These are phyloP conservation scores for Itoplectis maculator DNA, from an alignment of 2,888 invertebrate genomes.

Conservation along the genomic window DNA sequence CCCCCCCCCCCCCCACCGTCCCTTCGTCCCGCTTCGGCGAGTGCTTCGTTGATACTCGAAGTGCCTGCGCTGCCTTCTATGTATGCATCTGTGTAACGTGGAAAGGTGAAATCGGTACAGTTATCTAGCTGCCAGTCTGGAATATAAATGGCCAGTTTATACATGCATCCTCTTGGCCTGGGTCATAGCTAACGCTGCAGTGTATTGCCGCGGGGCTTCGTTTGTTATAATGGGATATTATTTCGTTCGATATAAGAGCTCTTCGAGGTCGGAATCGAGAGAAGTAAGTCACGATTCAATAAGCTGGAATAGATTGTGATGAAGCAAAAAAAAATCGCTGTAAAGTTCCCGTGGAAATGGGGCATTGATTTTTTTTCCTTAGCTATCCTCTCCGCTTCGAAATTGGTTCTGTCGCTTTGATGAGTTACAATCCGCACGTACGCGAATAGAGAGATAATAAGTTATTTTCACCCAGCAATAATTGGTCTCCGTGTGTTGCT, in stretches of 20 bases:
- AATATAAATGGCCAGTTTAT: conserved; percentile 54
- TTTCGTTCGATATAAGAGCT: conserved; percentile 17
- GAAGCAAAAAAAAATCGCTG: not conserved
- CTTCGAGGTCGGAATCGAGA: not conserved
- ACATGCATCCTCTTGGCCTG: conserved; percentile 27
- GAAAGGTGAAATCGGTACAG: conserved; percentile 58
- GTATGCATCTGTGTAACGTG: conserved; percentile 33
- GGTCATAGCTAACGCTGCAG: not conserved
- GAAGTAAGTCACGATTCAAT: not conserved
- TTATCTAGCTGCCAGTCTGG: conserved; percentile 48
- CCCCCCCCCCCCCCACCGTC: conserved; percentile 5
- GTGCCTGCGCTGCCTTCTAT: conserved; percentile 37
- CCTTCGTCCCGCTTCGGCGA: too few species aligned
- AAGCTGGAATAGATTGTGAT: not conserved
- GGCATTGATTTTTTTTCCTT: not conserved
- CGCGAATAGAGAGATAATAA: not conserved
- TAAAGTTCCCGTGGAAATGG: not conserved
- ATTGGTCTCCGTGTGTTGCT: too few species aligned
- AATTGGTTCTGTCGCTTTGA: not conserved
- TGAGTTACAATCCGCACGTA: not conserved
- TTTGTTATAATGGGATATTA: conserved; percentile 18
- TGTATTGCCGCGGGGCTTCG: not conserved
- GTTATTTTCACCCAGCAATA: too few species aligned
- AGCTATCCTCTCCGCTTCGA: not conserved
- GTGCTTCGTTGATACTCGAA: conserved; percentile 44